phyloP scores from a whole-genome alignment of 2,797 vertebrate species.

The Alcedo atthis region DNA sequence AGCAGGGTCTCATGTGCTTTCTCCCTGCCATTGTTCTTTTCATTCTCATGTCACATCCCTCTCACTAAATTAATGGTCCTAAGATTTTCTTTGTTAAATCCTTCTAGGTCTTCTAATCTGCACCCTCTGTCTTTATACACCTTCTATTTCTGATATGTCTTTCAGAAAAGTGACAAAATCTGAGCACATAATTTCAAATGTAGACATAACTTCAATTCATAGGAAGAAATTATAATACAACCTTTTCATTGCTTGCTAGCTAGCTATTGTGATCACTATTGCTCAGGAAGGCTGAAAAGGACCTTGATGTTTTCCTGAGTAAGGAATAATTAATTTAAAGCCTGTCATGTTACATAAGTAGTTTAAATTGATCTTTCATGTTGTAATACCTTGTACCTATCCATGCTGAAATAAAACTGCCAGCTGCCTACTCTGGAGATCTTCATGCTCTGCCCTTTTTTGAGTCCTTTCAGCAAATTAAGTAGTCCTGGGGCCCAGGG shows the following conservation, averaged over 20 bases:
- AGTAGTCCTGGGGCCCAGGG: accelerated
- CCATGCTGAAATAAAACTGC: slow-evolving; percentile 21
- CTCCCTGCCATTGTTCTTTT: slow-evolving; percentile 34
- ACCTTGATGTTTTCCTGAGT: slow-evolving; percentile 29
- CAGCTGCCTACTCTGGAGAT: not conserved
- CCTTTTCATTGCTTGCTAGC: not conserved
- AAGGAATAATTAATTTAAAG: slow-evolving; percentile 54
- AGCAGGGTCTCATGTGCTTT: not conserved
- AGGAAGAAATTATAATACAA: not conserved
- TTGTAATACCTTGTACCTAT: slow-evolving; percentile 31
- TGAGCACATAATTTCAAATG: not conserved
- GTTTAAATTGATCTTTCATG: slow-evolving; percentile 49
- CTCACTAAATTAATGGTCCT: slow-evolving; percentile 22
- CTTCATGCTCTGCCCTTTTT: not conserved
- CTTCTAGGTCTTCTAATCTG: slow-evolving; percentile 24
- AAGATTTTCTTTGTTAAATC: slow-evolving; percentile 20
- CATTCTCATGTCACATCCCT: not conserved
- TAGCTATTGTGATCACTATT: not conserved
- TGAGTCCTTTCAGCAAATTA: not conserved
- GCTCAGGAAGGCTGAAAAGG: slow-evolving; percentile 13
- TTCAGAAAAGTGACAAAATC: slow-evolving; percentile 41
- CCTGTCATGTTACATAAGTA: slow-evolving; percentile 38
- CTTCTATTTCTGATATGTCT: slow-evolving; percentile 17
- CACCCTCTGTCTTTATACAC: slow-evolving; percentile 31
- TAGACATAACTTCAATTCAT: not conserved